Evolutionary conservation across 2,888 invertebrate genomes (phyloP).

Genomic region (Synergus japonicus): DNA sequence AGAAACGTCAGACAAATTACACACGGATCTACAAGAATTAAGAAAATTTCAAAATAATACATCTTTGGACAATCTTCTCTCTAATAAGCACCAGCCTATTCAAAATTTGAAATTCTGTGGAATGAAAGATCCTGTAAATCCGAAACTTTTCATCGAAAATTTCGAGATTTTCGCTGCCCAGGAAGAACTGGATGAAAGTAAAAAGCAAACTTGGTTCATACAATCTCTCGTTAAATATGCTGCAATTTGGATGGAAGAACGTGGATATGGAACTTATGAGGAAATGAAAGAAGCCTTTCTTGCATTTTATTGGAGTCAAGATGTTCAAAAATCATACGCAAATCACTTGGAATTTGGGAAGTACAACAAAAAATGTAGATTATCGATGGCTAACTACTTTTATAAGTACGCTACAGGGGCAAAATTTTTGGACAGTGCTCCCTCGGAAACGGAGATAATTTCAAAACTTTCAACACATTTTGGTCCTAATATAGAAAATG

Average conservation of each 20-base stretch:
- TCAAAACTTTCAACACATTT: slow-evolving; percentile 9
- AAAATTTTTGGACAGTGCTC: slow-evolving; percentile 4
- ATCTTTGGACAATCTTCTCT: background rate
- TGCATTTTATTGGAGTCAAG: slow-evolving; percentile 22
- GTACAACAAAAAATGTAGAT: background rate
- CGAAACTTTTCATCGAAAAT: slow-evolving; percentile 21
- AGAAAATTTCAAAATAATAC: background rate
- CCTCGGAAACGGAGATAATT: slow-evolving; percentile 27
- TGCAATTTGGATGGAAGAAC: slow-evolving; percentile 22
- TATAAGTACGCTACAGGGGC: slow-evolving; percentile 14
- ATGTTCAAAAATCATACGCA: background rate
- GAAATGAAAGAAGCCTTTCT: slow-evolving; percentile 37
- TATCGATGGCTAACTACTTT: slow-evolving; percentile 21
- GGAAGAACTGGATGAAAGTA: background rate
- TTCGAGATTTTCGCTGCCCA: background rate
- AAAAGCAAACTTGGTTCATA: slow-evolving; percentile 9
- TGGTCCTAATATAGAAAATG: slow-evolving; percentile 5
- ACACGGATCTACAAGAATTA: background rate
- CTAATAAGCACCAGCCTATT: background rate
- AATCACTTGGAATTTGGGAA: slow-evolving; percentile 4
- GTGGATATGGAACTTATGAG: background rate
- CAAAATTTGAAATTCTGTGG: slow-evolving; percentile 22
- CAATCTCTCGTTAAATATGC: slow-evolving; percentile 23
- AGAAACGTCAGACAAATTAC: background rate
- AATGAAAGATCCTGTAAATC: slow-evolving; percentile 20